Evolutionary conservation across 2,113 vertebrate species (phyloP).

Genomic region (Rhodinocichla rosea): DNA sequence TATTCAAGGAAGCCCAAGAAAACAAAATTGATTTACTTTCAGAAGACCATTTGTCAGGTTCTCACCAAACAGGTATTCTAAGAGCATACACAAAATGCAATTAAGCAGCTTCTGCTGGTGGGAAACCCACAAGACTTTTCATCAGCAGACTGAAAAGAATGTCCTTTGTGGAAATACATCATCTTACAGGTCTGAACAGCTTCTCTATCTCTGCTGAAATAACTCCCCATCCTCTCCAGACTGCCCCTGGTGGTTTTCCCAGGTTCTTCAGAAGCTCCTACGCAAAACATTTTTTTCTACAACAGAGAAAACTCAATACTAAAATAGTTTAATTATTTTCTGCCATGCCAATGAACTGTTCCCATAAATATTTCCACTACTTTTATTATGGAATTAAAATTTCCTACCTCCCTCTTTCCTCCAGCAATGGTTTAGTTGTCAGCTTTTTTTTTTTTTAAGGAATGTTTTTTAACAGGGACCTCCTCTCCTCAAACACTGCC

Average conservation of each 20-base stretch:
- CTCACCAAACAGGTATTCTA: conserved; percentile 71
- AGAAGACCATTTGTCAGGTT: conserved; percentile 69
- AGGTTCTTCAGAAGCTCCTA: neutral
- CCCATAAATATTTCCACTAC: neutral
- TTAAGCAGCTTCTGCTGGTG: conserved; percentile 55
- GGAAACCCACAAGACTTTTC: conserved; percentile 62
- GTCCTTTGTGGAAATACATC: conserved; percentile 27
- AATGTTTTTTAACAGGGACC: neutral
- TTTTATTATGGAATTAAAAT: neutral
- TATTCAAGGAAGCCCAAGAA: conserved; percentile 66
- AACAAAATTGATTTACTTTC: conserved; percentile 69
- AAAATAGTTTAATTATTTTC: neutral
- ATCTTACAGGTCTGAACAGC: conserved; percentile 19
- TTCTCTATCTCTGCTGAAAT: neutral
- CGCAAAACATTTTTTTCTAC: neutral
- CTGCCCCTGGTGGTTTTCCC: neutral
- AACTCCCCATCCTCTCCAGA: neutral
- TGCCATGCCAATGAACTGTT: neutral
- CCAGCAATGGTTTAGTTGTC: neutral
- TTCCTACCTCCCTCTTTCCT: neutral
- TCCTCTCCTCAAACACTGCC: neutral
- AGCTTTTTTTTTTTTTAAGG: neutral
- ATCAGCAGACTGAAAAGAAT: conserved; percentile 22
- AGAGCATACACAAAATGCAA: conserved; percentile 55
- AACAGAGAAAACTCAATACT: neutral